phyloP scores from a whole-genome alignment of 1,140 invertebrate genomes.

The Prorops nasuta region DNA sequence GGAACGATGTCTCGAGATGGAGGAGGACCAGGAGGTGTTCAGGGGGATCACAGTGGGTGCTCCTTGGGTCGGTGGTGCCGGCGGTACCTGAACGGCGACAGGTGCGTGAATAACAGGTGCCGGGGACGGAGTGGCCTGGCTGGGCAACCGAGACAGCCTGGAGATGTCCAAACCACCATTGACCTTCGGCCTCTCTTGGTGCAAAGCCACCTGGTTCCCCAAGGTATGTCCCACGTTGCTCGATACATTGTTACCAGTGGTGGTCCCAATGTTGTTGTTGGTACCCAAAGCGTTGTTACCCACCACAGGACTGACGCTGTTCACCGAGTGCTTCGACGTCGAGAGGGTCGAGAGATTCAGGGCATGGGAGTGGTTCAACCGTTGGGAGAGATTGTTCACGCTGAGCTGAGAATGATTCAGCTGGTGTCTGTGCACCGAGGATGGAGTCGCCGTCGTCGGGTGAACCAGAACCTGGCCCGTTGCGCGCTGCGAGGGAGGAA shows the following conservation, averaged over 20 bases:
- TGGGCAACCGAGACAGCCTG: constrained; percentile 47
- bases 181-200: constrained; percentile 44
- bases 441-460: constrained; percentile 35
- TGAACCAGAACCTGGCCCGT: constrained; percentile 21
- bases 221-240: constrained; percentile 16
- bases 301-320: constrained; percentile 55
- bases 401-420: constrained; percentile 51
- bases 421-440: constrained; percentile 40
- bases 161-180: constrained; percentile 61
- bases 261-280: constrained; percentile 15
- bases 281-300: constrained; percentile 17
- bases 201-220: constrained; percentile 14
- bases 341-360: constrained; percentile 70
- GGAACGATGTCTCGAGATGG: constrained; percentile 50
- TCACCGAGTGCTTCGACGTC: constrained; percentile 72
- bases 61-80: constrained; percentile 19
- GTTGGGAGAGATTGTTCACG: constrained; percentile 50
- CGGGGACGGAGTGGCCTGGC: constrained; percentile 47
- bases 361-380: constrained; percentile 55
- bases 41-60: constrained; percentile 37
- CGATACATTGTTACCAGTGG: constrained; percentile 2
- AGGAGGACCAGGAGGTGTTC: constrained; percentile 58
- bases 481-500: constrained; percentile 22
- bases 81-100: constrained; percentile 8
- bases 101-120: constrained; percentile 31